Evolutionary conservation across 37 sponge, comb jelly and placozoan genomes (phyloP).

Genomic region (Diacarnus erythraeanus): DNA sequence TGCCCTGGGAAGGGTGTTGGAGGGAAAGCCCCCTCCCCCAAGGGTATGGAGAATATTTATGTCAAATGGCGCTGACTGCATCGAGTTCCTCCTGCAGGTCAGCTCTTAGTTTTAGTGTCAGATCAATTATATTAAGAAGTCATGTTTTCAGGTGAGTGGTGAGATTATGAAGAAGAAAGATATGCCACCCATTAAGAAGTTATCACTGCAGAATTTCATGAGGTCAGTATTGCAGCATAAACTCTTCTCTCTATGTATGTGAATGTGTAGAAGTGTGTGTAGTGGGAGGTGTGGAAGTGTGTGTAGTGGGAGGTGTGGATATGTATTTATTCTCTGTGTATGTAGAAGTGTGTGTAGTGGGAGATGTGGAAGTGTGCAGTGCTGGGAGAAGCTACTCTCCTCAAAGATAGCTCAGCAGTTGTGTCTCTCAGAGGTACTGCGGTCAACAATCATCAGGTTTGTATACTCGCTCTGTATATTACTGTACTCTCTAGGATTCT

Average conservation of each 20-base stretch:
- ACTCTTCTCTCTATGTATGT: slow-evolving; percentile 9
- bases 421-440: background rate
- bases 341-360: slow-evolving; percentile 10
- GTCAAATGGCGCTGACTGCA: background rate
- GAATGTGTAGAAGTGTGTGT: slow-evolving; percentile 1
- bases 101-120: background rate
- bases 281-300: background rate
- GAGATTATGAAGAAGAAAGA: background rate
- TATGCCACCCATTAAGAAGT: background rate
- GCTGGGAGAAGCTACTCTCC: background rate
- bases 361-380: background rate
- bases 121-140: background rate
- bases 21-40: slow-evolving; percentile 18
- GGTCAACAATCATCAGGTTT: too few species aligned
- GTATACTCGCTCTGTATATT: too few species aligned
- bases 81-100: slow-evolving; percentile 13
- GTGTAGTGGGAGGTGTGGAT: background rate
- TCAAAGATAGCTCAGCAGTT: background rate
- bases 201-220: slow-evolving; percentile 13
- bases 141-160: background rate
- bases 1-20: slow-evolving; percentile 17
- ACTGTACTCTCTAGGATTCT: background rate
- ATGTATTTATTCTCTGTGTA: background rate
- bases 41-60: slow-evolving; percentile 18
- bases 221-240: background rate